phyloP scores from a whole-genome alignment of 53 echinoderm and acorn worm genomes.

The Hippasteria phrygiana region DNA sequence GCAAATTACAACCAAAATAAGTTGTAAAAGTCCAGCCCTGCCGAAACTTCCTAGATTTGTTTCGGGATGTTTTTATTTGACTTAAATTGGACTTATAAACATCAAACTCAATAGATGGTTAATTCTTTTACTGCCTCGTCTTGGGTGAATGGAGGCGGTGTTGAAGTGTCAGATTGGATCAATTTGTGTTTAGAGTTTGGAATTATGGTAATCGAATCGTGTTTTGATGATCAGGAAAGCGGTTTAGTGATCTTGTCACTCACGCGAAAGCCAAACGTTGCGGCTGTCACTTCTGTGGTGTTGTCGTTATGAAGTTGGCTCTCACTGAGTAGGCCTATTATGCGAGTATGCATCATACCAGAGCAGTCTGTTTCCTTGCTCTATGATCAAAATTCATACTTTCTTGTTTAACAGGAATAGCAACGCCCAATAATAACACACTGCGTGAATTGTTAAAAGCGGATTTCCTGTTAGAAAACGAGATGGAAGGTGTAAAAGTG shows the following conservation, averaged over 20 bases:
- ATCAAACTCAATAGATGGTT: not conserved
- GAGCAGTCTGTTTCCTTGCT: no score
- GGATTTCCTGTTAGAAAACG: no score
- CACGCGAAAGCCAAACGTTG: no score
- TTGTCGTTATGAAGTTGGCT: no score
- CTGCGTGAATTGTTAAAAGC: no score
- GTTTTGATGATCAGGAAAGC: not conserved
- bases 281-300: no score
- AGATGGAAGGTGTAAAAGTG: no score
- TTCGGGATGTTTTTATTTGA: slow-evolving; percentile 11
- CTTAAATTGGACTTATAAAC: slow-evolving; percentile 51
- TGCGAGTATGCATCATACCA: no score
- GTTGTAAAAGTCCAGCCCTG: slow-evolving; percentile 44
- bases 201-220: slow-evolving; percentile 14
- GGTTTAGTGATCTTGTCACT: slow-evolving; percentile 22
- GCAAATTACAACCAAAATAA: slow-evolving; percentile 53
- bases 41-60: not conserved
- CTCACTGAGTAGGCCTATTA: no score
- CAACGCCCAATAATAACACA: no score
- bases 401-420: no score
- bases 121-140: slow-evolving; percentile 20
- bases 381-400: no score
- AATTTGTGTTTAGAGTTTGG: not conserved
- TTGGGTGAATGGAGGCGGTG: not conserved
- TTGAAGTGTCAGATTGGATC: slow-evolving; percentile 13